Percentiles rank a stretch among this genome's conserved stretches.
These are phyloP conservation scores for Quiscalus mexicanus DNA, from an alignment of 2,113 vertebrate species.

Conservation along the genomic window DNA sequence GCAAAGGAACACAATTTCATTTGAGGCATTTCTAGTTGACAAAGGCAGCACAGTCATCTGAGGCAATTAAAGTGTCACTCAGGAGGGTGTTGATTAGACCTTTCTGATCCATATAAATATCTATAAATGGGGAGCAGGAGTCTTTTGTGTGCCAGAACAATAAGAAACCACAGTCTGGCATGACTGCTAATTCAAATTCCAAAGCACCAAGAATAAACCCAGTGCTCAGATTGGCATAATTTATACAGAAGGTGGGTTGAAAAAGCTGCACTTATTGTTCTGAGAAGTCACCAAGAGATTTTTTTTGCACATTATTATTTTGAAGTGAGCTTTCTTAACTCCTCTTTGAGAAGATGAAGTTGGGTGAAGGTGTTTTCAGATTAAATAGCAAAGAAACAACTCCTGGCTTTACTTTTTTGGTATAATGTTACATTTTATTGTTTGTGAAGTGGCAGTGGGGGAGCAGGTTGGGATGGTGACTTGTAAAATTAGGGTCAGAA, in stretches of 20 bases:
- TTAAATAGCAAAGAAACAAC: neutral
- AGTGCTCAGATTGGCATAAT: slow-evolving; percentile 15
- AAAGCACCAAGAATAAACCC: slow-evolving; percentile 41
- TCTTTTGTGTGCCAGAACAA: slow-evolving; percentile 35
- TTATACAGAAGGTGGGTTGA: slow-evolving; percentile 52
- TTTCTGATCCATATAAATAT: neutral
- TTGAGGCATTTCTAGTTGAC: slow-evolving; percentile 15
- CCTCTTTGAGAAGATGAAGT: neutral
- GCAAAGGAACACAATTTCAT: neutral
- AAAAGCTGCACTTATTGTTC: slow-evolving; percentile 39
- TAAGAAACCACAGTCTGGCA: slow-evolving; percentile 30
- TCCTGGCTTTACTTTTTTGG: neutral
- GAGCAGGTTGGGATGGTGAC: neutral
- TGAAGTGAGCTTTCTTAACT: neutral
- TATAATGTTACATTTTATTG: neutral
- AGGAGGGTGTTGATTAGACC: slow-evolving; percentile 29
- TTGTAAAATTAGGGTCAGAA: neutral
- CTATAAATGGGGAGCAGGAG: slow-evolving; percentile 29
- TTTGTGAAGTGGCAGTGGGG: neutral
- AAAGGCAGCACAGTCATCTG: neutral
- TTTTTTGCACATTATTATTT: neutral
- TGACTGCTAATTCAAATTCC: slow-evolving; percentile 40
- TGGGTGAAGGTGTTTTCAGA: neutral
- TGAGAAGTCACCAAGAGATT: neutral
- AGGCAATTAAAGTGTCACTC: slow-evolving; percentile 16